Conservation (phyloP, 2,797 vertebrate species). For the Enteromius treurensis region DNA sequence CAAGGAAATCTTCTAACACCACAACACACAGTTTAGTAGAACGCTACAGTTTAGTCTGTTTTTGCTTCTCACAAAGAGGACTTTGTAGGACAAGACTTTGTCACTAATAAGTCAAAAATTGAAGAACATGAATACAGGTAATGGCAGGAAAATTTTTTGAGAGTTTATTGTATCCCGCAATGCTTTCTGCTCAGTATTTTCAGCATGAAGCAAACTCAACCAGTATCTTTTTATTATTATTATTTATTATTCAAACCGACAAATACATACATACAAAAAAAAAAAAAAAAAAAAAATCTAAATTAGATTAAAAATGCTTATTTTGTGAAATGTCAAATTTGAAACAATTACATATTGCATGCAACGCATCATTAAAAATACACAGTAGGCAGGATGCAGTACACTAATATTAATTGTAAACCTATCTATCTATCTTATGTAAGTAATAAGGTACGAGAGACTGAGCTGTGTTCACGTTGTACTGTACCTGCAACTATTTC, state of each 20-base stretch:
- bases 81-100: neutral
- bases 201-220: neutral
- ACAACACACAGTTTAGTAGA: neutral
- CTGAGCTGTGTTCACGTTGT: too few relatives aligned
- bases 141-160: neutral
- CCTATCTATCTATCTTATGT: too few relatives aligned
- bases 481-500: too few relatives aligned
- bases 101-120: neutral
- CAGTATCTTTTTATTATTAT: neutral
- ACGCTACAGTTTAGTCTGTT: too few relatives aligned
- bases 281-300: too few relatives aligned
- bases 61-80: conserved; percentile 2
- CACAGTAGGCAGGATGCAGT: too few relatives aligned
- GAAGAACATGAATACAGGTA: neutral
- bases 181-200: neutral
- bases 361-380: neutral
- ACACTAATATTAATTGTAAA: neutral
- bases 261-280: too few relatives aligned
- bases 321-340: neutral
- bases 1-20: neutral
- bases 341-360: neutral
- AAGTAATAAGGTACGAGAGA: too few relatives aligned
- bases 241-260: neutral
- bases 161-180: neutral
- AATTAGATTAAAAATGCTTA: too few relatives aligned